Evolutionary conservation across 2,113 vertebrate genomes (phyloP), one percentile per base, ranked within the genome.

Genomic region (Podarcis cretensis): DNA sequence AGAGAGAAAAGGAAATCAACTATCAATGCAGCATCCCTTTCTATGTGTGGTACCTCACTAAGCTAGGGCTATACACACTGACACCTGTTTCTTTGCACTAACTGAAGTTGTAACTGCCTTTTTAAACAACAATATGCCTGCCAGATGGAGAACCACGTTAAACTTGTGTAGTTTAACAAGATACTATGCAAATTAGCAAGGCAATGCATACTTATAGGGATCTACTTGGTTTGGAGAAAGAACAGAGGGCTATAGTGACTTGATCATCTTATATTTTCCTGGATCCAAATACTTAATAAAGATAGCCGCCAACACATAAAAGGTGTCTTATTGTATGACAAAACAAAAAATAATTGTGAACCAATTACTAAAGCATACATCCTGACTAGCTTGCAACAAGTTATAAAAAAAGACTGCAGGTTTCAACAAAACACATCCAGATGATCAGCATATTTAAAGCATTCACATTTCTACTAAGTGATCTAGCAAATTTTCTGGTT

Each of bases 241-340:
- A 78, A 54, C 40, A 48, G 9, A 48, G 21, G 76, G 27, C 37
- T 48, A 78, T 4, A 12, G 40, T 23, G 9, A 77, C 40, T 20
- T 43, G 12, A 16, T 27, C 3, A 43, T 27, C 23, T 43, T 76
- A 76, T 9, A 25, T 43, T 78, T 78, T 43, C 35, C 10, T 21
- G 12, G 75, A 10, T 25, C 37, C 21, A 78, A 32, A 37, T 37
- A 48, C 48, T 48, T 18, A 37, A 76, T 6, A 76, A 63, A 37
- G 74, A 5, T 21, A 48, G 37, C 40, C 48, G 40, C 3, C 76
- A 30, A 78, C n/a, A 40, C 23, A 78, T 43, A 40, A 77, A 27
- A 27, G 8, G 12, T 48, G 18, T 27, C 14, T 77, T 0, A 1
- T 5, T 25, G 1, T 21, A 21, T 2, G 0, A 1, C 30, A 3